Evolutionary conservation across 2,113 vertebrate genomes (phyloP).

Genomic region (Toxotes chatareus): DNA sequence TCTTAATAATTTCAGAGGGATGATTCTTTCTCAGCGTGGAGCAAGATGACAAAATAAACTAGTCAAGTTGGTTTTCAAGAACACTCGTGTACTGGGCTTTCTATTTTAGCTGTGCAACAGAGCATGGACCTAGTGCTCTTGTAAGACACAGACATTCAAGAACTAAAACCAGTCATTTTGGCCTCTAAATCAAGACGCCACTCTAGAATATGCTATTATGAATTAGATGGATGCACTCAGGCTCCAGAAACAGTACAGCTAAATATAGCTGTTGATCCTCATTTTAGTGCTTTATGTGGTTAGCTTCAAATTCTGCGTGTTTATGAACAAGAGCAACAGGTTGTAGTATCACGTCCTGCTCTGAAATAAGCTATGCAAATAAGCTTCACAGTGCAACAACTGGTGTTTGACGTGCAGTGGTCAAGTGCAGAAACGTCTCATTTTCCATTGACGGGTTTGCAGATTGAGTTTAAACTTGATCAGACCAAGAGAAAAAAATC

Average conservation of each 20-base stretch:
- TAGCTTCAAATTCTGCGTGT: neutral
- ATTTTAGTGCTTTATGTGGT: neutral
- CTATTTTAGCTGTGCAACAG: neutral
- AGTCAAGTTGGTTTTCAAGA: neutral
- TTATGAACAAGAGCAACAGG: neutral
- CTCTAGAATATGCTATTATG: neutral
- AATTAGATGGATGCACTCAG: neutral
- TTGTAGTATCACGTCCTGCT: slow-evolving; percentile 17
- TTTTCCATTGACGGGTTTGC: neutral
- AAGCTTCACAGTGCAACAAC: neutral
- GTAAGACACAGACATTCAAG: slow-evolving; percentile 6
- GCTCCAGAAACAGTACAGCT: neutral
- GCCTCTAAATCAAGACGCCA: neutral
- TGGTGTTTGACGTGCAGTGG: neutral
- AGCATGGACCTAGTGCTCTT: accelerated
- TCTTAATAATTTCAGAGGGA: neutral
- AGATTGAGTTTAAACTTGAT: neutral
- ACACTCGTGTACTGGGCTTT: neutral
- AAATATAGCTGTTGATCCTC: neutral
- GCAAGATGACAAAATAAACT: neutral
- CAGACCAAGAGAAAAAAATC: too few species aligned
- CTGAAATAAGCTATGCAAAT: slow-evolving; percentile 56
- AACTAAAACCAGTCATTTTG: neutral
- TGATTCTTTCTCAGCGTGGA: too few species aligned
- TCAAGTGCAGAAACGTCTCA: neutral